These are phyloP conservation scores for Drosophila anomelani DNA, from an alignment of 2,888 invertebrate species.

Conservation along the genomic window DNA sequence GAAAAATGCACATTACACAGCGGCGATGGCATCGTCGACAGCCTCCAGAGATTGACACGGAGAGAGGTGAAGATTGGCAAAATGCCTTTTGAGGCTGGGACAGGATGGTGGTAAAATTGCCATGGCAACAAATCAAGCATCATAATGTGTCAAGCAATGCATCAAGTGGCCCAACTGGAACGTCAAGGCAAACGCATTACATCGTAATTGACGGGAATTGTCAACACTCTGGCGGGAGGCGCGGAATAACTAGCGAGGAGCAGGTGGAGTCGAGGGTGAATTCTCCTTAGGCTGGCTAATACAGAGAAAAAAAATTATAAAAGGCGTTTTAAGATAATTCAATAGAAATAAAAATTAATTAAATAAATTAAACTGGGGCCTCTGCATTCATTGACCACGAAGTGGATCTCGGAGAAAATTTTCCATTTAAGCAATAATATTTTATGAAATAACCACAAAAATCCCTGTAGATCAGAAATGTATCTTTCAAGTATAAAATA, in stretches of 20 bases:
- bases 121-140: constrained; percentile 79
- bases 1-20: constrained; percentile 77
- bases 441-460: not conserved
- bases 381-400: not conserved
- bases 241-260: not conserved
- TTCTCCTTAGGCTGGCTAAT: too few relatives aligned
- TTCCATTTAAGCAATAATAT: not conserved
- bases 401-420: not conserved
- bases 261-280: constrained; percentile 2
- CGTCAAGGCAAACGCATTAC: constrained; percentile 70
- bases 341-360: not conserved
- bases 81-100: constrained; percentile 62
- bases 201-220: constrained; percentile 83
- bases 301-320: not conserved
- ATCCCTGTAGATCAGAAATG: not conserved
- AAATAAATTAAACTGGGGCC: not conserved
- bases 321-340: not conserved
- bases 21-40: constrained; percentile 22
- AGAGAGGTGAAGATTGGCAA: constrained; percentile 45
- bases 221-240: constrained; percentile 70
- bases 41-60: constrained; percentile 37
- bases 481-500: not conserved
- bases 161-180: constrained; percentile 70
- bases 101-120: constrained; percentile 76
- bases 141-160: constrained; percentile 80